Base-by-base conservation (phyloP, 2,797 vertebrate species). In the Gallinago solitaria region DNA sequence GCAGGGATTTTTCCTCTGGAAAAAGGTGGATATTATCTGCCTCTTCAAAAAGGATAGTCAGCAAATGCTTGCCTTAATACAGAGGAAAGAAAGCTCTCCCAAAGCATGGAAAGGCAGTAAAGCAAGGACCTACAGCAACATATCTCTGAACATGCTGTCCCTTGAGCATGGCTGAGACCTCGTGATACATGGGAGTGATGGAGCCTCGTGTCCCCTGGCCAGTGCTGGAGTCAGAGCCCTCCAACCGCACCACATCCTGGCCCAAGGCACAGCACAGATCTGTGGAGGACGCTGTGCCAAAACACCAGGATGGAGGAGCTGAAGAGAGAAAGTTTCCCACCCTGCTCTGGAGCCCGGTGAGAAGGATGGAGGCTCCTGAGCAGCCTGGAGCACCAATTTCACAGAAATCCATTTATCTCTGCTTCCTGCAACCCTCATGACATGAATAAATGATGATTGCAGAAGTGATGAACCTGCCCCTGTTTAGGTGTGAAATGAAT, bases 401-500 rank as follows among this genome's bases (percentile, higher is more conserved):
- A 93, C 23, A 47, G 87, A 92, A 95, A 96, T 94, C 82, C 94
- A 96, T 96, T 97, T 97, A 96, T 97, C 95, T 97, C 94, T 89
- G 87, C 94, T 97, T 96, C 90, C 87, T 87, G 79, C 91, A 96
- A 85, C 88, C 92, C 95, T 96, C 93, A 43, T 74, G 48, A 88
- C 96, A 97, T 96, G 97, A 96, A 97, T 97, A 96, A 96, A 97
- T 97, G 93, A 96, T 96, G 95, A 95, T 96, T 95, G 92, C 91
- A 96, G 93, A 96, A 96, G 94, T 96, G 96, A 96, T 96, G 96
- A 97, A 96, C 89, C 97, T 96, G 96, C 92, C 96, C 96, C 94
- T 96, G 92, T 96, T 97, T 97, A 97, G 93, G 95, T 97, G 97
- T 96, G 95, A 96, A 97, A 96, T 97, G 90, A 96, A 97, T 97